Base-by-base conservation (phyloP, 2,797 vertebrate species). In the Tachyglossus aculeatus region DNA sequence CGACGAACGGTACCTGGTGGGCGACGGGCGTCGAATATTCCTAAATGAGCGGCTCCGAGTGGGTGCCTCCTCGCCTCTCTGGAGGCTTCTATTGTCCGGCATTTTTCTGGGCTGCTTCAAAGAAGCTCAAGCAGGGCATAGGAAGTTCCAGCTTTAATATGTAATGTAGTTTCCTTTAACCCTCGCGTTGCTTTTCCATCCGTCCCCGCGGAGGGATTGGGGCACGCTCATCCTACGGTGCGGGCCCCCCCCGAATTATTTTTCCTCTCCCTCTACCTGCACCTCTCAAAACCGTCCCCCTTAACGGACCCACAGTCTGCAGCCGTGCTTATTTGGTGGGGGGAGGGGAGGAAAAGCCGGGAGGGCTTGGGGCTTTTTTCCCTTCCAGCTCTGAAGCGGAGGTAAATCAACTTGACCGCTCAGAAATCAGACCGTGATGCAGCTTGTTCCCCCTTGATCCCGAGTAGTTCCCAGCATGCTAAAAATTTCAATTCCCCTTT, bases 151-250 rank as follows among this genome's bases (percentile, higher is more conserved):
- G 34, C 50, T 38, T 83, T 82, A 77, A 62, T 52, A 53, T 75
- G 41, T 72, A 66, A 51, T 0, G 31, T 74, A 69, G 21, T 57
- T 18, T 69, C 9, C 54, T 70, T 90, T 90, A 90, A 91, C 82
- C 68, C 82, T 1, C 88, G 75, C 58, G 61, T 1, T 56, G 32
- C 44, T n/a, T n/a, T n/a, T n/a, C n/a, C n/a, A n/a, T n/a, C n/a
- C n/a, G n/a, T n/a, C n/a, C n/a, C n/a, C n/a, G n/a, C n/a, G n/a
- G n/a, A n/a, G n/a, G n/a, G n/a, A n/a, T n/a, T n/a, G n/a, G n/a
- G n/a, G n/a, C n/a, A n/a, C n/a, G n/a, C n/a, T n/a, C n/a, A n/a
- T n/a, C n/a, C n/a, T n/a, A n/a, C n/a, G n/a, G n/a, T n/a, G n/a
- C n/a, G n/a, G n/a, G n/a, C n/a, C n/a, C n/a, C n/a, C n/a, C n/a